phyloP scores from a whole-genome alignment of 2,888 invertebrate species.

The Calameuta pallipes region DNA sequence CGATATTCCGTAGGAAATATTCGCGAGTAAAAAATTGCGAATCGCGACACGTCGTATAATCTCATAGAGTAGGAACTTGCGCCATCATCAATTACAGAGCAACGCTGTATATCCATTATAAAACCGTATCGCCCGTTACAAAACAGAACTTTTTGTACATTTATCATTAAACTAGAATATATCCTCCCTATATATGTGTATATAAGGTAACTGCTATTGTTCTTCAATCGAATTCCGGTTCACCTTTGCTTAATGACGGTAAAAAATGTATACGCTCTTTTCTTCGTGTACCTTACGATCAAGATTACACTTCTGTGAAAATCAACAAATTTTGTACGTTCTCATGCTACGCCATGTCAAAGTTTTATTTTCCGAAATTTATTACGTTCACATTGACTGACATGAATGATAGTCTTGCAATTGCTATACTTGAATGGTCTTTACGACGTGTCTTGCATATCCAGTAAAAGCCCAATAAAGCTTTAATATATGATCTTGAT shows the following conservation, averaged over 20 bases:
- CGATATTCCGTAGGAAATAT: neutral
- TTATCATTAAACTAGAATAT: neutral
- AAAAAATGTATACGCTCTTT: neutral
- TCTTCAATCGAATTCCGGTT: neutral
- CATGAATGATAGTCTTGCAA: neutral
- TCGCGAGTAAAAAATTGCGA: neutral
- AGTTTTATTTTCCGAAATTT: neutral
- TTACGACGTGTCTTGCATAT: neutral
- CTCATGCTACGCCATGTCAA: neutral
- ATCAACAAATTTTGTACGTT: neutral
- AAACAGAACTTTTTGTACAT: neutral
- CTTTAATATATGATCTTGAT: neutral
- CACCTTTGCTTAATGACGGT: neutral
- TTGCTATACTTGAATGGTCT: neutral
- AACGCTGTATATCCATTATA: conserved; percentile 37
- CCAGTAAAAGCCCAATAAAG: neutral
- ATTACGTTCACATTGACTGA: neutral
- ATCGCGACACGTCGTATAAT: neutral
- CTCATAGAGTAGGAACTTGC: conserved; percentile 43
- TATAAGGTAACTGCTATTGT: neutral
- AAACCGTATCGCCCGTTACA: neutral
- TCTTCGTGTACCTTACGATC: neutral
- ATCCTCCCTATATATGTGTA: neutral
- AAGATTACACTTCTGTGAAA: neutral
- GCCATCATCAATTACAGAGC: conserved; percentile 50